Base-by-base conservation (phyloP, 2,113 vertebrate genomes). In the Leucoraja erinaceus region DNA sequence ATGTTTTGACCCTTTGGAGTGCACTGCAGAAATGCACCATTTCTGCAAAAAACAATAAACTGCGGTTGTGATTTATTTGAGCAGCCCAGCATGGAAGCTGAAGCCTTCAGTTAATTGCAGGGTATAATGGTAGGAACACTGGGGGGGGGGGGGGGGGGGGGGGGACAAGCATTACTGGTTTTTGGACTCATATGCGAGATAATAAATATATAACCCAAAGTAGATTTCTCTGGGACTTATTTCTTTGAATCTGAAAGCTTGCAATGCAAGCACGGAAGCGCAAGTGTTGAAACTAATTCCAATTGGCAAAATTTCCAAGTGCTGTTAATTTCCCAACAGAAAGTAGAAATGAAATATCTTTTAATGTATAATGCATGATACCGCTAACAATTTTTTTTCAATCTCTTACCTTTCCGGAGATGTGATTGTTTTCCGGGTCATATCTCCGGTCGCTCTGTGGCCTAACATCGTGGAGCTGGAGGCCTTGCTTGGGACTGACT, bases 171-270 rank as follows among this genome's bases (percentile, higher is more conserved):
- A 72, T 38, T 72, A 28, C 63, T 91, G 38, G 90, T 72, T 91
- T 91, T 38, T 74, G 90, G 68, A 91, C 68, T 91, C 31, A 90
- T 72, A 74, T 47, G 33, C 72, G 66, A 91, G 33, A 91, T 91
- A 91, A 91, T 91, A 72, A 91, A 91, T 91, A 54, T 70, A 70
- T 31, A 91, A 91, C 68, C 70, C 72, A 88, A 91, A 70, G 38
- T 68, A 91, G 66, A 91, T 91, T 70, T 91, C 90, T 91, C 11
- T 28, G 90, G 90, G 66, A 91, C 68, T 91, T 22, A 91, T 91
- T 91, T 91, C 10, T 91, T 72, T 70, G 90, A 91, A 74, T 91
- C 90, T 91, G 90, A 47, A 66, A 91, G 90, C 72, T 47, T 54
- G 18, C 22, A 54, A 14, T 74, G 66, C 68, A 91, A 72, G 66